Evolutionary conservation across 1,140 invertebrate genomes (phyloP).

Genomic region (Drosophila nigrodunni): DNA sequence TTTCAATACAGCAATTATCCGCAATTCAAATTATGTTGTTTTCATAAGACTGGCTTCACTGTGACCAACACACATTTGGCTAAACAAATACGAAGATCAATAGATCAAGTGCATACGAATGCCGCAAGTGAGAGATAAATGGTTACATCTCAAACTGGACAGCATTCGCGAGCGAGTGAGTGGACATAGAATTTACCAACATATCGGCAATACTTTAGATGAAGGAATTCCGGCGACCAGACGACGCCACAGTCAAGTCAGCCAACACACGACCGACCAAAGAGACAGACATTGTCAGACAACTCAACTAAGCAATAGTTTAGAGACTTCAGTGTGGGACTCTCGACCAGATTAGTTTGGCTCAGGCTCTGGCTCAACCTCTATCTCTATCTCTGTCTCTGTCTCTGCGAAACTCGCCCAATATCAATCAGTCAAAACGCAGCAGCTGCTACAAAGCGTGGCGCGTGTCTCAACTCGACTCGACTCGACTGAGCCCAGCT

Average conservation of each 20-base stretch:
- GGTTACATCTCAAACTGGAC: constrained; percentile 72
- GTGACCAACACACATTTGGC: constrained; percentile 42
- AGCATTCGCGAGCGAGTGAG: constrained; percentile 20
- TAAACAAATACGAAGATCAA: constrained; percentile 77
- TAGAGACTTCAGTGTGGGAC: constrained; percentile 37
- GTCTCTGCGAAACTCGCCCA: constrained; percentile 55
- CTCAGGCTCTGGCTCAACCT: constrained; percentile 9
- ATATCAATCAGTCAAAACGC: constrained; percentile 71
- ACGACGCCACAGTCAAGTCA: constrained; percentile 59
- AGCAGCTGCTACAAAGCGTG: constrained; percentile 53
- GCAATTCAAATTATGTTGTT: not conserved
- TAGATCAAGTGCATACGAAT: constrained; percentile 80
- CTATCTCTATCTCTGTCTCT: too few relatives aligned
- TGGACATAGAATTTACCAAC: constrained; percentile 21
- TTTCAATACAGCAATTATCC: too few relatives aligned
- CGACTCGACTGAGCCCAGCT: constrained; percentile 37
- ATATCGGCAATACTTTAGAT: constrained; percentile 36
- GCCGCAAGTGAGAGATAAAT: constrained; percentile 69
- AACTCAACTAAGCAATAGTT: constrained; percentile 32
- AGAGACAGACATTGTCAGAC: constrained; percentile 17
- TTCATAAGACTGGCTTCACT: not conserved
- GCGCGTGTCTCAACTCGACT: constrained; percentile 35
- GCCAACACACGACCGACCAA: constrained; percentile 44
- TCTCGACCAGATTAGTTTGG: constrained; percentile 17
- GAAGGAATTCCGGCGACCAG: constrained; percentile 73